Evolutionary conservation across 2,113 vertebrate genomes (phyloP), one percentile per base, ranked within the genome.

Genomic region (Thamnophis sirtalis): DNA sequence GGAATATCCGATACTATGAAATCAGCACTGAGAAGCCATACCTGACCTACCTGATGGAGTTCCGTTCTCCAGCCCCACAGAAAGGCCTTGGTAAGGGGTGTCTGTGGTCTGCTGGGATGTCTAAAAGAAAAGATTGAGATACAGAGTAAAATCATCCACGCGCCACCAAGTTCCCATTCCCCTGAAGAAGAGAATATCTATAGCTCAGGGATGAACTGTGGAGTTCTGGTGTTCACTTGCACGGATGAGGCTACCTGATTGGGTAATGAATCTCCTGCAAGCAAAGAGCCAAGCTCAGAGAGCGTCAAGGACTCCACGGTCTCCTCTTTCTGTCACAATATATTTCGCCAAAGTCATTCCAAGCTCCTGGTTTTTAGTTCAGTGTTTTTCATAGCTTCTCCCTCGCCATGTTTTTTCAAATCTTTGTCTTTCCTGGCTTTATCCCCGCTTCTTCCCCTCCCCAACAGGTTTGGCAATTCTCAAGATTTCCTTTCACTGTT

Each of bases 1-100:
- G 99, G 15, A 99, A 99, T 96, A 99, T 99, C 94, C 98, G 99
- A 3, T 99, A 99, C 96, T 99, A 99, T 1, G 99, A 99, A 97
- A 98, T 99, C 4, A 98, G 98, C 93, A 97, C 97, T 0, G 99
- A 99, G 95, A 99, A 99, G 97, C 99, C 99, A 53, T 99, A 98
- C 97, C 91, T 99, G 94, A 98, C 98, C 55, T 99, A 99, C 90
- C 98, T 99, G 55, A 99, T 98, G 98, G 99, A 99, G 97, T 99
- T 99, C 94, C 98, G 99, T 91, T 99, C 99, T 0, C 98, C 99
- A 0, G 98, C 99, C 0, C 99, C 99, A 0, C 99, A 99, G 95
- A 99, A 99, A 95, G 99, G 99, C 49, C 98, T 99, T 1, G 98
- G 99, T 99, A 96, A 98, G 98, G 90, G 0, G 24, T 84, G 48